A percentile compares a stretch with the other conserved stretches of the same genome.
Conservation (phyloP, 2,888 invertebrate genomes). For the Chloromyia formosa region DNA sequence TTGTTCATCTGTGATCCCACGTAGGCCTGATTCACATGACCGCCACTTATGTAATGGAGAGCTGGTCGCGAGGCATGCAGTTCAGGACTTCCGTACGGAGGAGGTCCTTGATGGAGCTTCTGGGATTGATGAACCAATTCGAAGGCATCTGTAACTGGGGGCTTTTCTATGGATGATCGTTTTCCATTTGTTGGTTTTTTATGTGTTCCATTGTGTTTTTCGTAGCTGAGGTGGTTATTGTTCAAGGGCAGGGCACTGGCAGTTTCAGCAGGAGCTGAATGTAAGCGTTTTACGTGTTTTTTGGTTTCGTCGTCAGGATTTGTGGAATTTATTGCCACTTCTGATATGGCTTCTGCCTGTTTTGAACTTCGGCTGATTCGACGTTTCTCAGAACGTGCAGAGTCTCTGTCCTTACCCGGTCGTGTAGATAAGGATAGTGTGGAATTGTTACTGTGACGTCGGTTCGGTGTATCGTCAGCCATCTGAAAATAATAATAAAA, state of each 20-base stretch:
- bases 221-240: neutral
- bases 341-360: slow-evolving; percentile 30
- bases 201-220: neutral
- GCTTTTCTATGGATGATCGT: neutral
- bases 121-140: neutral
- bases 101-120: neutral
- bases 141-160: neutral
- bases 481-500: slow-evolving; percentile 22
- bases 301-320: neutral
- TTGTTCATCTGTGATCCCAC: neutral
- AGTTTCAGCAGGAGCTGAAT: slow-evolving; percentile 24
- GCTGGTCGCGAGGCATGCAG: neutral
- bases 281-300: neutral
- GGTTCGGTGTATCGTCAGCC: neutral
- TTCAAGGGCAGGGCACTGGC: neutral
- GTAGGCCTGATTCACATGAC: slow-evolving; percentile 27
- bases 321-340: slow-evolving; percentile 18
- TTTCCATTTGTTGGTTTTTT: neutral
- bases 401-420: neutral
- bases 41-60: slow-evolving; percentile 34
- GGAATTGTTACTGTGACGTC: slow-evolving; percentile 5
- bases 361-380: neutral
- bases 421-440: neutral
- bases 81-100: neutral
- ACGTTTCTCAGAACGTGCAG: neutral